Conservation (phyloP, 2,113 vertebrate genomes). For the Pipa parva region DNA sequence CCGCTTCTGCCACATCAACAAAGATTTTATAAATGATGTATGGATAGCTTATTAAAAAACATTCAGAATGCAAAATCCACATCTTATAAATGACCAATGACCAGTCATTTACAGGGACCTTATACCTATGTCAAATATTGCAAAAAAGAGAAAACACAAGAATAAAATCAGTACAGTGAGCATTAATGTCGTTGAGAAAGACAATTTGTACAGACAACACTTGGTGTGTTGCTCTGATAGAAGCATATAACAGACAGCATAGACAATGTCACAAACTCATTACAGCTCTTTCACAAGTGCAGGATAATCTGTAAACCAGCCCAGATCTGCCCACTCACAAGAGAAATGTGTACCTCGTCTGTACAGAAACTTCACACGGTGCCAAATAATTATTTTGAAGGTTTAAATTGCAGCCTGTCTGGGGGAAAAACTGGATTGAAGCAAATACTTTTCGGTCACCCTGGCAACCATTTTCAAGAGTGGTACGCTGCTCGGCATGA, state of each 20-base stretch:
- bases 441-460: constrained; percentile 39
- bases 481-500: constrained; percentile 26
- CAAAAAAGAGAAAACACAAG: not conserved
- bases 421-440: constrained; percentile 34
- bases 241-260: constrained; percentile 3
- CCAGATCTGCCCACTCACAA: constrained; percentile 41
- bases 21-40: too few relatives aligned
- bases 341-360: constrained; percentile 41
- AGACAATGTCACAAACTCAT: constrained; percentile 40
- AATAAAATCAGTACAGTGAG: not conserved
- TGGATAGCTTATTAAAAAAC: too few relatives aligned
- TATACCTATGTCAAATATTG: too few relatives aligned
- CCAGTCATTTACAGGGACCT: constrained; percentile 2
- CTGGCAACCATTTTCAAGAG: constrained; percentile 36
- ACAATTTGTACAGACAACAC: not conserved
- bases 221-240: not conserved
- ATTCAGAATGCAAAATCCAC: too few relatives aligned
- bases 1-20: too few relatives aligned
- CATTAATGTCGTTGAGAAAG: not conserved
- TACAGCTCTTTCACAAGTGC: constrained; percentile 41
- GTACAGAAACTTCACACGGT: constrained; percentile 41
- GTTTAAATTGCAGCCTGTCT: constrained; percentile 44
- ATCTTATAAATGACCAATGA: too few relatives aligned
- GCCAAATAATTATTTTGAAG: constrained; percentile 44
- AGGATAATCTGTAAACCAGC: constrained; percentile 37